A percentile compares a stretch with the other conserved stretches of the same genome.
These are phyloP conservation scores for Dynastes maya DNA, from an alignment of 2,888 invertebrate genomes.

Conservation along the genomic window DNA sequence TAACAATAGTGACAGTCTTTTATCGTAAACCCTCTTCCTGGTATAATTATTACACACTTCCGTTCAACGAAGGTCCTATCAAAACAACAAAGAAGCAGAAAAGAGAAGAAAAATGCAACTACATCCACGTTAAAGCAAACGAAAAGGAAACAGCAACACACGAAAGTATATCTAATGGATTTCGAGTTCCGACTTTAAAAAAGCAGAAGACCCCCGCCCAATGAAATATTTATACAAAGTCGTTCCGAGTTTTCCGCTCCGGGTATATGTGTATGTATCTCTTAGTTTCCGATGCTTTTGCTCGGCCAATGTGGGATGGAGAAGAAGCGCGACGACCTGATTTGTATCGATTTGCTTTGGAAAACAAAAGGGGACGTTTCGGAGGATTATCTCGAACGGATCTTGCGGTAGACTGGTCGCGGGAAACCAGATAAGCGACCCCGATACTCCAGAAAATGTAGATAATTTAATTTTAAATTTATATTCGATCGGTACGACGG, in stretches of 20 bases:
- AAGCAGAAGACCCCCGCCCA: constrained; percentile 21
- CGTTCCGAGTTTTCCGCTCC: constrained; percentile 17
- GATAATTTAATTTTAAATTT: constrained; percentile 46
- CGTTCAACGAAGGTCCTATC: not conserved
- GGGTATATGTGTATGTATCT: constrained; percentile 4
- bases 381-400: constrained; percentile 41
- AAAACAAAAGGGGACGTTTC: constrained; percentile 36
- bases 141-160: no score
- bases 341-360: constrained; percentile 41
- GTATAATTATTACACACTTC: constrained; percentile 17
- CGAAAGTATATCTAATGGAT: constrained; percentile 15
- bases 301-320: constrained; percentile 5
- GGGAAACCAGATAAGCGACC: constrained; percentile 33
- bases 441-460: constrained; percentile 36
- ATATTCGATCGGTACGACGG: constrained; percentile 21
- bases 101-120: not conserved
- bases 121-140: no score
- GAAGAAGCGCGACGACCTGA: constrained; percentile 26
- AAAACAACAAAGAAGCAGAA: constrained; percentile 8
- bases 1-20: not conserved
- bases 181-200: constrained; percentile 17
- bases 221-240: constrained; percentile 38
- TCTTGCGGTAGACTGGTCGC: constrained; percentile 42
- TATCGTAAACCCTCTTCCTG: not conserved
- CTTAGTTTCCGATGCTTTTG: constrained; percentile 6